phyloP scores from a whole-genome alignment of 2,113 vertebrate species.

The Notechis scutatus region DNA sequence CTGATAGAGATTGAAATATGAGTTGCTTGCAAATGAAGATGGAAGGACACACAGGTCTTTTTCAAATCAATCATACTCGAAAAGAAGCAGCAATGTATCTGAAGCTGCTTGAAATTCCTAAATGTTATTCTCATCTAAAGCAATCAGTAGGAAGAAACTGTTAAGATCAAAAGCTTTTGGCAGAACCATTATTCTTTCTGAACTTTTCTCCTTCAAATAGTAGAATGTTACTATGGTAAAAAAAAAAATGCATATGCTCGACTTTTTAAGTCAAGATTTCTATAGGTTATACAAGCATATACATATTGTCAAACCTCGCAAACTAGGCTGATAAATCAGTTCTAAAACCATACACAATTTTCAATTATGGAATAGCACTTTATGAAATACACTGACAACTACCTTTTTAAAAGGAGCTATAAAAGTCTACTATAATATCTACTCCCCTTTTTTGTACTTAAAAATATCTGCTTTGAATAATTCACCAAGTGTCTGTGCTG shows the following conservation, averaged over 20 bases:
- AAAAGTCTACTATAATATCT: slow-evolving; percentile 46
- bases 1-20: not conserved
- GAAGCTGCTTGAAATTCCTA: not conserved
- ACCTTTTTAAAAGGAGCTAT: slow-evolving; percentile 29
- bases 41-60: not conserved
- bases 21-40: not conserved
- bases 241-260: not conserved
- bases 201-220: not conserved
- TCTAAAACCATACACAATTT: not conserved
- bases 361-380: not conserved
- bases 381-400: slow-evolving; percentile 5
- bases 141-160: not conserved
- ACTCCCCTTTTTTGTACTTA: slow-evolving; percentile 41
- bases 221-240: not conserved
- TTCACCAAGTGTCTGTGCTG: slow-evolving; percentile 47
- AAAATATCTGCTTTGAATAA: slow-evolving; percentile 38
- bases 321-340: not conserved
- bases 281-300: not conserved
- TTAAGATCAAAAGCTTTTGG: not conserved
- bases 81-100: not conserved
- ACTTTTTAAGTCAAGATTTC: not conserved
- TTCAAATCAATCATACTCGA: not conserved
- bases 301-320: not conserved
- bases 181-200: not conserved
- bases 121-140: not conserved